Evolutionary conservation across 2,888 invertebrate genomes (phyloP).

Genomic region (Lumbricus terrestris): DNA sequence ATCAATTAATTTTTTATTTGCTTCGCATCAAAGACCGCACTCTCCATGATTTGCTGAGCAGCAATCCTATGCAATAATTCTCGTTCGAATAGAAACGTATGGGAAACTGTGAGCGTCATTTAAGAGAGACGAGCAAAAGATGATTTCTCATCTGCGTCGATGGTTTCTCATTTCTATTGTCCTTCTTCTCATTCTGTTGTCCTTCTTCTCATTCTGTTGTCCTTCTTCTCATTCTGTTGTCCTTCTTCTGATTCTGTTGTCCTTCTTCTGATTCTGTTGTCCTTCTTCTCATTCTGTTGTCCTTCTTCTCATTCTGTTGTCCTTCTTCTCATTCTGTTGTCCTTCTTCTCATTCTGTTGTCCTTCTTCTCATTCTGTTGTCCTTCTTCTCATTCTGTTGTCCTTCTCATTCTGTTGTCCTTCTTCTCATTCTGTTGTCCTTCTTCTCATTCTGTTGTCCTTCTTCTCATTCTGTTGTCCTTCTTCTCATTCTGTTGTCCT

Average conservation of each 20-base stretch:
- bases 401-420: too few relatives aligned
- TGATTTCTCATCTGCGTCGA: too few relatives aligned
- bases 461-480: neutral
- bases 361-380: too few relatives aligned
- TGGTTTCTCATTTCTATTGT: too few relatives aligned
- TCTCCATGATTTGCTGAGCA: neutral
- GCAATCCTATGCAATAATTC: neutral
- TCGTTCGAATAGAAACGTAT: neutral
- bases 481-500: too few relatives aligned
- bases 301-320: neutral
- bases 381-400: neutral
- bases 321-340: too few relatives aligned
- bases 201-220: too few relatives aligned
- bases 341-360: neutral
- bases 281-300: too few relatives aligned
- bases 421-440: neutral
- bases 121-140: constrained; percentile 17
- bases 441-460: too few relatives aligned
- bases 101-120: neutral
- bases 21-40: neutral
- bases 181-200: neutral
- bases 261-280: neutral
- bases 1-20: too few relatives aligned
- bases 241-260: too few relatives aligned
- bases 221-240: neutral